A percentile compares a stretch with the other conserved stretches of the same genome.
These are phyloP conservation scores for Sminthurides bifidus DNA, from an alignment of 1,140 invertebrate species.

Conservation along the genomic window DNA sequence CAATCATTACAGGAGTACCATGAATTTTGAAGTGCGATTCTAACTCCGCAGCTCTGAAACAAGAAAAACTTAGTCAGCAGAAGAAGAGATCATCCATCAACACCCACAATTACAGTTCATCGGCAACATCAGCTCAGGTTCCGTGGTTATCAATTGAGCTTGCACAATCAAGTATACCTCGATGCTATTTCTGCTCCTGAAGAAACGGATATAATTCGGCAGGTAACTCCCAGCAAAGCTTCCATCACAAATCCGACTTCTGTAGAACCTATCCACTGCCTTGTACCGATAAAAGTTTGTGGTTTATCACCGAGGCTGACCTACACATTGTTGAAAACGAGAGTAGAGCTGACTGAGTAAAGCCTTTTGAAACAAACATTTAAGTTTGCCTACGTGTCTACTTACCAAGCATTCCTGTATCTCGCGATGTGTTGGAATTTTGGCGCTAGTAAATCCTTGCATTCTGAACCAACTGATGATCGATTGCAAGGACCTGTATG, in stretches of 20 bases:
- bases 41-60: slow-evolving; percentile 53
- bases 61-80: neutral
- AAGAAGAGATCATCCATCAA: neutral
- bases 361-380: no score
- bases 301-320: slow-evolving; percentile 92
- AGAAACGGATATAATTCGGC: slow-evolving; percentile 70
- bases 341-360: no score
- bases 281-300: slow-evolving; percentile 71
- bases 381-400: no score
- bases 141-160: neutral
- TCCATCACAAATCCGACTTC: slow-evolving; percentile 91
- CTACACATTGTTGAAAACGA: no score
- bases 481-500: slow-evolving; percentile 94
- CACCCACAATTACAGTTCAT: neutral
- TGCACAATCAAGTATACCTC: slow-evolving; percentile 37
- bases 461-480: slow-evolving; percentile 88
- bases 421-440: slow-evolving; percentile 71
- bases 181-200: slow-evolving; percentile 70
- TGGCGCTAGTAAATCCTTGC: slow-evolving; percentile 78
- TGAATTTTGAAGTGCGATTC: slow-evolving; percentile 80
- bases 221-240: slow-evolving; percentile 61
- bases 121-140: neutral
- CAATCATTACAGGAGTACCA: slow-evolving; percentile 97
- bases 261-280: slow-evolving; percentile 95
- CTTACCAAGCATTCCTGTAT: slow-evolving; percentile 75